Conservation (phyloP, 1,140 invertebrate species). For the Scylla paramamosain region DNA sequence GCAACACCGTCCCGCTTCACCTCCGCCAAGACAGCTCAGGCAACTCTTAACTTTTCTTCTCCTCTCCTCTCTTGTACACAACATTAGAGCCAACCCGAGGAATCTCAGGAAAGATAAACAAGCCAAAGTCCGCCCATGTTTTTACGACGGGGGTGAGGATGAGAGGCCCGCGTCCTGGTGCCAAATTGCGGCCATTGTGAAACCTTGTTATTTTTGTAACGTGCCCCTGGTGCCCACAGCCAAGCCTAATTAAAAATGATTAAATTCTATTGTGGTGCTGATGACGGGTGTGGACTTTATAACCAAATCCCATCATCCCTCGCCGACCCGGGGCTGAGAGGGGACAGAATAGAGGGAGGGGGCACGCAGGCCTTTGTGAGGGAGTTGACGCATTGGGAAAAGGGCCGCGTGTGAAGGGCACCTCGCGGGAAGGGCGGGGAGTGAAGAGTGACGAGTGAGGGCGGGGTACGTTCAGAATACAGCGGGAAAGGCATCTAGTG, state of each 20-base stretch:
- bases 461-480: neutral
- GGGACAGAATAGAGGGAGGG: neutral
- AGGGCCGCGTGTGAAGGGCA: neutral
- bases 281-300: constrained; percentile 66
- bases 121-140: neutral
- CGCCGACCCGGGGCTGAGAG: neutral
- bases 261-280: constrained; percentile 62
- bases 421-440: neutral
- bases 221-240: neutral
- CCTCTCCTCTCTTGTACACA: neutral
- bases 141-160: neutral
- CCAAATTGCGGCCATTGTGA: constrained; percentile 57
- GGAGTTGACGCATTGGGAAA: neutral
- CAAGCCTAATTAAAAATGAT: constrained; percentile 64
- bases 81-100: neutral
- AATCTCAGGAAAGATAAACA: constrained; percentile 16
- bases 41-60: neutral
- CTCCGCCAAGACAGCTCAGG: neutral
- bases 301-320: constrained; percentile 57
- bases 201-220: constrained; percentile 55
- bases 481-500: neutral
- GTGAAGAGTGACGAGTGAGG: neutral
- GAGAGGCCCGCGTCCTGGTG: neutral
- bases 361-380: neutral
- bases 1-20: neutral